Evolutionary conservation across 2,113 vertebrate genomes (phyloP).

Genomic region (Grammomys dolichurus): DNA sequence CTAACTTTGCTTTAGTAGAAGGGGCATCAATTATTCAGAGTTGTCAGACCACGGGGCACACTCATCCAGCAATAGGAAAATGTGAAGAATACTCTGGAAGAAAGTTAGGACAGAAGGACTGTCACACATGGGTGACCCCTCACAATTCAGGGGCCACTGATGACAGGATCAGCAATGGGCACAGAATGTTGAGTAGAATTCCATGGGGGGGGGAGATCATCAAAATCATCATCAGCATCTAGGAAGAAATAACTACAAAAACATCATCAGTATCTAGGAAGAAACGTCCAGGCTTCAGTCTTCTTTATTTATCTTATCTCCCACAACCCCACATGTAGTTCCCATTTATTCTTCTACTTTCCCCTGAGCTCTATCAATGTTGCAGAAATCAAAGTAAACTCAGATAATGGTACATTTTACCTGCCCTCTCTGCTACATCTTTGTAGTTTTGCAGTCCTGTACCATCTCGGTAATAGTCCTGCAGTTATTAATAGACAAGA

Average conservation of each 20-base stretch:
- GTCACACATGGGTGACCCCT: not conserved
- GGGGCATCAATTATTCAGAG: slow-evolving; percentile 84
- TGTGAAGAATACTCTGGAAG: not conserved
- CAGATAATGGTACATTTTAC: not conserved
- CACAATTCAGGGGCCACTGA: not conserved
- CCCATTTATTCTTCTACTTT: slow-evolving; percentile 4
- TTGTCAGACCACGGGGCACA: slow-evolving; percentile 80
- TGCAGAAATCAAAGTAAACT: slow-evolving; percentile 47
- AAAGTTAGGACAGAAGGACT: not conserved
- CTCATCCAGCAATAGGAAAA: slow-evolving; percentile 69
- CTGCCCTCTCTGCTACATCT: not conserved
- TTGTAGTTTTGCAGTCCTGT: slow-evolving; percentile 6
- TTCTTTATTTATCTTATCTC: not conserved
- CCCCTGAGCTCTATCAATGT: not conserved
- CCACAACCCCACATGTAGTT: not conserved
- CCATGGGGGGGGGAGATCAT: not conserved
- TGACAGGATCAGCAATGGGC: not conserved
- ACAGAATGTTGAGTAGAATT: no score
- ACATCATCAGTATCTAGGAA: not conserved
- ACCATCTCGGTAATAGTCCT: not conserved
- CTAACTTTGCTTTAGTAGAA: slow-evolving; percentile 80
- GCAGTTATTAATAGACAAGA: not conserved
- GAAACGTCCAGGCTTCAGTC: not conserved
- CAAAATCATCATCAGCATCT: not conserved
- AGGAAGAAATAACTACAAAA: not conserved